A percentile compares a stretch with the other conserved stretches of the same genome.
Conservation (phyloP, 2,888 invertebrate genomes). For the Lomographa bimaculata region DNA sequence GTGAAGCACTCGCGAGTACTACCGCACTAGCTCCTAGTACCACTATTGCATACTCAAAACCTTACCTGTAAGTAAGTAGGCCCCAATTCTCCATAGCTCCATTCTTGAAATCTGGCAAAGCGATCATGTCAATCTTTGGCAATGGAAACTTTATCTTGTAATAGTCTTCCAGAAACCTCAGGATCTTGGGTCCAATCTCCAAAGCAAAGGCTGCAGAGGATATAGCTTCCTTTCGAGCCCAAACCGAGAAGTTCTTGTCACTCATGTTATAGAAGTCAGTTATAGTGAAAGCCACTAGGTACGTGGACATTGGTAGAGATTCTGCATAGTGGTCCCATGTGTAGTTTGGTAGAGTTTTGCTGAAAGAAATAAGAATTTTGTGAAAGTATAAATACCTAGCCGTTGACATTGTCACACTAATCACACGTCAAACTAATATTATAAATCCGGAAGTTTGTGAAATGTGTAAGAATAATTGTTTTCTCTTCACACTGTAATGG, state of each 20-base stretch:
- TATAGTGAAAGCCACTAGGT: conserved; percentile 92
- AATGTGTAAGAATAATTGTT: too few relatives aligned
- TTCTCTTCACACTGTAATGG: too few relatives aligned
- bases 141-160: conserved; percentile 91
- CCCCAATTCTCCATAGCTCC: conserved; percentile 97
- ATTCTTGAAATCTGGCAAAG: conserved; percentile 94
- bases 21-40: too few relatives aligned
- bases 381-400: too few relatives aligned
- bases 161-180: conserved; percentile 88
- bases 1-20: too few relatives aligned
- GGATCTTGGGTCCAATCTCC: conserved; percentile 88
- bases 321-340: conserved; percentile 90
- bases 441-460: too few relatives aligned
- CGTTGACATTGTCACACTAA: too few relatives aligned
- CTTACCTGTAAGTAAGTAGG: conserved; percentile 87
- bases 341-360: conserved; percentile 84
- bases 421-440: too few relatives aligned
- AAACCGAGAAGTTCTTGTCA: conserved; percentile 86
- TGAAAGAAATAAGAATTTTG: conserved; percentile 56
- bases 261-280: conserved; percentile 87
- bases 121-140: conserved; percentile 96
- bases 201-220: conserved; percentile 89
- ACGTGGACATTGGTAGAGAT: conserved; percentile 95
- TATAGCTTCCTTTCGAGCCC: conserved; percentile 88
- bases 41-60: too few relatives aligned